Evolutionary conservation across 2,888 invertebrate species (phyloP).

Genomic region (Ormyrus labotus): DNA sequence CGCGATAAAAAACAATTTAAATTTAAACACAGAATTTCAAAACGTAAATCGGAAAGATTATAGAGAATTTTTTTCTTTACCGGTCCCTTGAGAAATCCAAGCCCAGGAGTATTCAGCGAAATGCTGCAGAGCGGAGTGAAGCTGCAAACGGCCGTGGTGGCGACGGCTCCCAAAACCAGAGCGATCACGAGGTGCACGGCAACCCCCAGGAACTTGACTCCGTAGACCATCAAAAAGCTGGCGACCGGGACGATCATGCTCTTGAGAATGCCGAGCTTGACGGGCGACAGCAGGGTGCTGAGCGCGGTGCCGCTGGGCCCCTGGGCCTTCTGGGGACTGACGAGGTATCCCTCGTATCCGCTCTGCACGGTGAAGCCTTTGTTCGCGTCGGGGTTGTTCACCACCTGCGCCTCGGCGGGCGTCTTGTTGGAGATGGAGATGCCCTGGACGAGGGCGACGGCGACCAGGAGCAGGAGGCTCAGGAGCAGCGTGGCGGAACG

Average conservation of each 20-base stretch:
- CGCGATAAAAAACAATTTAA: neutral
- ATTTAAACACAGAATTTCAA: neutral
- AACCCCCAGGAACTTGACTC: constrained; percentile 57
- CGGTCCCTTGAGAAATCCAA: constrained; percentile 11
- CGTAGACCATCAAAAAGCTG: constrained; percentile 60
- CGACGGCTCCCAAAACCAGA: constrained; percentile 77
- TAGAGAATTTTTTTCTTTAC: neutral
- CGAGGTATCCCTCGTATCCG: constrained; percentile 63
- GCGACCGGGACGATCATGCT: constrained; percentile 61
- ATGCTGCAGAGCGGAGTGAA: constrained; percentile 81
- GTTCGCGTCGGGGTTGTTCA: neutral
- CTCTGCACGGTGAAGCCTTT: constrained; percentile 60
- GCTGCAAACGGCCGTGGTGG: constrained; percentile 80
- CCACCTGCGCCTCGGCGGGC: neutral
- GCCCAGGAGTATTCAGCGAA: neutral
- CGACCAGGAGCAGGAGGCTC: neutral
- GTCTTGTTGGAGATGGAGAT: constrained; percentile 12
- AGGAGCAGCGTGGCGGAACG: neutral
- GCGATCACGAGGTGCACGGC: constrained; percentile 64
- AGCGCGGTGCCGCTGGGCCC: neutral
- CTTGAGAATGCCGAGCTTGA: neutral
- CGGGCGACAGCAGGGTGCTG: neutral
- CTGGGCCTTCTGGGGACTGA: constrained; percentile 21
- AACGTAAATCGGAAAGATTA: neutral
- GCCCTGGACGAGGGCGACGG: constrained; percentile 5